A percentile compares a stretch with the other conserved stretches of the same genome.
Conservation (phyloP, 2,113 vertebrate species). For the Chaetodon auriga region DNA sequence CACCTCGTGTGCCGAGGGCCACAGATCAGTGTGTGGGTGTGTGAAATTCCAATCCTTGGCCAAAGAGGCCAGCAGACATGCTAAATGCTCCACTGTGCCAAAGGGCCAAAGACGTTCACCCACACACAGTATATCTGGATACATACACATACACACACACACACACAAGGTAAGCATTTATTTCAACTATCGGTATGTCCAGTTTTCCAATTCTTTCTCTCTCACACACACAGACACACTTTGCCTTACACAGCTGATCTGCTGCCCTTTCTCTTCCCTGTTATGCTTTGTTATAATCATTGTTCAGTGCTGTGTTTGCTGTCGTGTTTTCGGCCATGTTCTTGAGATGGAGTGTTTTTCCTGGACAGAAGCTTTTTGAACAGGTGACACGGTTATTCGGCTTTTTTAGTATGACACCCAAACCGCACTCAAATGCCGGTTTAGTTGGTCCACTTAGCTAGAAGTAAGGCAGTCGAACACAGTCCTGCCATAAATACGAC, state of each 20-base stretch:
- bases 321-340: not conserved
- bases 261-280: not conserved
- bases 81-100: constrained; percentile 30
- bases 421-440: no score
- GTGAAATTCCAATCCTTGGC: constrained; percentile 15
- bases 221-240: not conserved
- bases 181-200: constrained; percentile 52
- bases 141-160: constrained; percentile 16
- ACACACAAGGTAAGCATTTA: constrained; percentile 32
- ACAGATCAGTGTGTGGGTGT: constrained; percentile 26
- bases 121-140: constrained; percentile 12
- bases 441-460: no score
- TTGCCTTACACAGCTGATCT: constrained; percentile 20
- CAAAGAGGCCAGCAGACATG: constrained; percentile 1
- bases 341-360: no score
- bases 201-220: constrained; percentile 7
- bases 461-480: no score
- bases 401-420: no score
- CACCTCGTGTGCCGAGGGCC: constrained; percentile 19
- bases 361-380: no score
- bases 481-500: no score
- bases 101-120: constrained; percentile 27
- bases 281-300: not conserved
- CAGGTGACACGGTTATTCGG: no score
- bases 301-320: not conserved